These are phyloP conservation scores for Glaucidium brasilianum DNA, from an alignment of 2,113 vertebrate genomes.

Conservation along the genomic window DNA sequence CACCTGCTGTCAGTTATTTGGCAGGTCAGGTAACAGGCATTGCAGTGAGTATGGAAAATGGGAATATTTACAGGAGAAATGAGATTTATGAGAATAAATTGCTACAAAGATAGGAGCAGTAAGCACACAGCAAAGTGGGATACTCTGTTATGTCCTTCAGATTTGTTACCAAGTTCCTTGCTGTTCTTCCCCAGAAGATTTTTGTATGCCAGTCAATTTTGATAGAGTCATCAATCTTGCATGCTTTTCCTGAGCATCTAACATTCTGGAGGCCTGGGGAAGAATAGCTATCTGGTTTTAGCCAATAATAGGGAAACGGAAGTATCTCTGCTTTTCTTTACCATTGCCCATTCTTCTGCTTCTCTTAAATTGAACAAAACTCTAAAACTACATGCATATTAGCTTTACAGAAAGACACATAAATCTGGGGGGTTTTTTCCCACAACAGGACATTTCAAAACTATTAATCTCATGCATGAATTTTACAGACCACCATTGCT, in stretches of 20 bases:
- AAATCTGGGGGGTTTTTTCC: neutral
- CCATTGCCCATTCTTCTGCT: neutral
- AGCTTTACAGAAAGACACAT: neutral
- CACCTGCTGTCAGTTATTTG: neutral
- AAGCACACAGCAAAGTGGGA: neutral
- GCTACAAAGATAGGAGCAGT: neutral
- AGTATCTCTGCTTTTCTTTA: neutral
- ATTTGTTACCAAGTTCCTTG: neutral
- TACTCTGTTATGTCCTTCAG: neutral
- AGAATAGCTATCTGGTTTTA: neutral
- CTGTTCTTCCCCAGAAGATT: neutral
- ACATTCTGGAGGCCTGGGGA: neutral
- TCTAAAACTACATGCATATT: neutral
- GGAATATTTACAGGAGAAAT: neutral
- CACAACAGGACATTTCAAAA: neutral
- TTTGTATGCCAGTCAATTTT: neutral
- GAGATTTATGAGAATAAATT: neutral
- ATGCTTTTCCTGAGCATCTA: constrained; percentile 14
- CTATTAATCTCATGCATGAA: neutral
- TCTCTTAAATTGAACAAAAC: neutral
- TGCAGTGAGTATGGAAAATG: neutral
- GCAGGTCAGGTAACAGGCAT: neutral
- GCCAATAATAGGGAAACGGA: neutral
- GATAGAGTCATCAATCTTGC: constrained; percentile 16
- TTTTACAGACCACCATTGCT: neutral